Evolutionary conservation across 2,113 vertebrate genomes (phyloP).

Genomic region (Eulemur rufifrons): DNA sequence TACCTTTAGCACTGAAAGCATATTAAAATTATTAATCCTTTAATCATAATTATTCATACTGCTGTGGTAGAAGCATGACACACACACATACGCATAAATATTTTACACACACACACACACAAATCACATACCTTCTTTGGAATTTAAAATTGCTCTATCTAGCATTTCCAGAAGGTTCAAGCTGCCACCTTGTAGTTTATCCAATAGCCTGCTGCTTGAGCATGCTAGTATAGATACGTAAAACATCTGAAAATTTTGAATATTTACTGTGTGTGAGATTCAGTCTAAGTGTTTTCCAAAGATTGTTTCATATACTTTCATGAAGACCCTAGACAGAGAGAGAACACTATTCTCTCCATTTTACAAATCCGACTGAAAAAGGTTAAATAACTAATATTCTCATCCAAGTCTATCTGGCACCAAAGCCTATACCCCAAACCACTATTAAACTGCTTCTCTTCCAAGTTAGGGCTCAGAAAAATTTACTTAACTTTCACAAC

Average conservation of each 20-base stretch:
- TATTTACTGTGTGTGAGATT: not conserved
- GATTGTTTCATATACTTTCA: not conserved
- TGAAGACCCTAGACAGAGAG: not conserved
- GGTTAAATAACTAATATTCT: constrained; percentile 16
- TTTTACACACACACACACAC: not conserved
- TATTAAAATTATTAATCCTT: not conserved
- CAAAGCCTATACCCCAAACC: not conserved
- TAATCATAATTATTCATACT: not conserved
- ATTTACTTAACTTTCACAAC: not conserved
- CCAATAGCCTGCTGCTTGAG: not conserved
- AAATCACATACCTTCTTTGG: not conserved
- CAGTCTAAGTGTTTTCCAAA: not conserved
- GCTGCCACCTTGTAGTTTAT: not conserved
- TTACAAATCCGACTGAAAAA: constrained; percentile 2
- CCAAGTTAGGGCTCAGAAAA: constrained; percentile 8
- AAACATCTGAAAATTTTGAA: not conserved
- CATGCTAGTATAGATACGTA: not conserved
- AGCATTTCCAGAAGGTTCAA: constrained; percentile 38
- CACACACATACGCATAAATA: not conserved
- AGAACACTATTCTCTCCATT: not conserved
- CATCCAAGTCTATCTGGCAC: not conserved
- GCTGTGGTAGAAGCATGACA: not conserved
- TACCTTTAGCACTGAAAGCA: constrained; percentile 23
- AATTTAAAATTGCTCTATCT: not conserved
- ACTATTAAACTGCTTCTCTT: not conserved